phyloP scores from a whole-genome alignment of 2,113 vertebrate species.

The Echinops telfairi region DNA sequence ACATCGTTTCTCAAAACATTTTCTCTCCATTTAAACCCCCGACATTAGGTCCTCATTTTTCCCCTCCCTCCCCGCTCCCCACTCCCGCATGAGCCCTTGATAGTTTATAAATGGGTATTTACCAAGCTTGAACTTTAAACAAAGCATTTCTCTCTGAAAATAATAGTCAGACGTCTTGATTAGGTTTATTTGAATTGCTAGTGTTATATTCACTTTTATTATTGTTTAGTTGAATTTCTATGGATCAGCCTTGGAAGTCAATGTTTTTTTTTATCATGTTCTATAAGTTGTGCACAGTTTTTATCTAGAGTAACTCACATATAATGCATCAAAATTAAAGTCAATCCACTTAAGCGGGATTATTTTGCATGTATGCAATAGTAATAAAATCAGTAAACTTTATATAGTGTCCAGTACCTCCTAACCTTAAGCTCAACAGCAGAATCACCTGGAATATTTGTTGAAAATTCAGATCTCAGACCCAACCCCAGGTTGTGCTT shows the following conservation, averaged over 20 bases:
- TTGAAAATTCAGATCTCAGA: conserved; percentile 68
- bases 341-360: background rate
- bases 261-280: conserved; percentile 35
- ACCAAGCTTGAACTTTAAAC: background rate
- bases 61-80: too few relatives aligned
- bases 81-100: too few relatives aligned
- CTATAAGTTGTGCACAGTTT: background rate
- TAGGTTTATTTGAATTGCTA: conserved; percentile 55
- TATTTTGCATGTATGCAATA: conserved; percentile 40
- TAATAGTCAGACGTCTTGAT: conserved; percentile 30
- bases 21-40: too few relatives aligned
- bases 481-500: conserved; percentile 43
- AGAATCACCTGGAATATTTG: conserved; percentile 58
- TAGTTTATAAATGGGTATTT: too few relatives aligned
- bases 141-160: conserved; percentile 57
- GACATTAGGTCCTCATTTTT: too few relatives aligned
- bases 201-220: conserved; percentile 36
- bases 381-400: conserved; percentile 26
- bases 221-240: conserved; percentile 31
- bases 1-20: too few relatives aligned
- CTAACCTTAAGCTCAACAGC: background rate
- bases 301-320: background rate
- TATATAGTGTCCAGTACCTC: conserved; percentile 11
- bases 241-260: conserved; percentile 53
- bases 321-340: conserved; percentile 23